A percentile compares a stretch with the other conserved stretches of the same genome.
These are phyloP conservation scores for Hypsibius dujardini DNA, from an alignment of 1,140 invertebrate species.

Conservation along the genomic window DNA sequence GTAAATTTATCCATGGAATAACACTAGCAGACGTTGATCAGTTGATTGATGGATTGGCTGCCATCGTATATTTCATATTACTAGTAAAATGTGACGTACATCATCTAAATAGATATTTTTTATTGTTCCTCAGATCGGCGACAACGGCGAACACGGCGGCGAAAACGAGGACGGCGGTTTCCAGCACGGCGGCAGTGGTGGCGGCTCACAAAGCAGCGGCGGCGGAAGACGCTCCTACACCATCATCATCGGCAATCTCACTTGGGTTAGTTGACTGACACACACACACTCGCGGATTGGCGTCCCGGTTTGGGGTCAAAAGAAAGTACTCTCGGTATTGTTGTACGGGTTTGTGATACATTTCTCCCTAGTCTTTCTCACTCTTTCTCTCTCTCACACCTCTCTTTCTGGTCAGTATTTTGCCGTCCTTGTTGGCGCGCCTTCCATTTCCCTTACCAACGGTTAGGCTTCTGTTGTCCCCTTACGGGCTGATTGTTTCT, in stretches of 20 bases:
- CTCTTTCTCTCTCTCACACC: too few relatives aligned
- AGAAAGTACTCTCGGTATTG: neutral
- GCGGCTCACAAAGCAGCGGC: neutral
- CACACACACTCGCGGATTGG: neutral
- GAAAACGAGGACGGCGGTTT: neutral
- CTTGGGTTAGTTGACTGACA: slow-evolving; percentile 5
- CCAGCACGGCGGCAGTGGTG: neutral
- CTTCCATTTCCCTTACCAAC: too few relatives aligned
- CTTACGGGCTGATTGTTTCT: too few relatives aligned
- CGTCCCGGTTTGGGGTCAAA: neutral
- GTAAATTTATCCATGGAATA: too few relatives aligned
- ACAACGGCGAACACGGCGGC: neutral
- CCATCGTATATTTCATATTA: too few relatives aligned
- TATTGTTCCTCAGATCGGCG: neutral
- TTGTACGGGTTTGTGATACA: neutral
- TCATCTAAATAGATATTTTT: neutral
- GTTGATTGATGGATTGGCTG: too few relatives aligned
- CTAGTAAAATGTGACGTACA: too few relatives aligned
- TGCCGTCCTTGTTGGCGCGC: too few relatives aligned
- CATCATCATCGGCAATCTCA: slow-evolving; percentile 13
- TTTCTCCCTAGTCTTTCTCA: too few relatives aligned
- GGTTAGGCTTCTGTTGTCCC: too few relatives aligned
- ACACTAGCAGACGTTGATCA: too few relatives aligned
- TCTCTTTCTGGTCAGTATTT: too few relatives aligned
- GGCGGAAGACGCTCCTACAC: neutral